Evolutionary conservation across 1,140 invertebrate species (phyloP).

Genomic region (Parasteatoda tepidariorum): DNA sequence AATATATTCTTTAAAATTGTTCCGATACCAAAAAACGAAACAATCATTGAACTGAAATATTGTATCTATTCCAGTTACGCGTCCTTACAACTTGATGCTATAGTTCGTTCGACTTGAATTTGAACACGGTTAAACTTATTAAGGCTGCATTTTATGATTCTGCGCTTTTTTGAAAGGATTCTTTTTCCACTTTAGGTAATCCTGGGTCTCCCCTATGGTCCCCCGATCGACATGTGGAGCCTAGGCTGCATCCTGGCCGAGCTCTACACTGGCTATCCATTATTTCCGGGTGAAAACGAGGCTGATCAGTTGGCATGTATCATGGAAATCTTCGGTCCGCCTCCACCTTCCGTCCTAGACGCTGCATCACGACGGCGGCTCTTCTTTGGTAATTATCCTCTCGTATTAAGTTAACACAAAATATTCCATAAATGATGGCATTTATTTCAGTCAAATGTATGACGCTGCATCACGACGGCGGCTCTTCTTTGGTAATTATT

Average conservation of each 20-base stretch:
- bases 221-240: slow-evolving; percentile 99
- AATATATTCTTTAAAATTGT: no score
- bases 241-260: slow-evolving; percentile 96
- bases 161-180: neutral
- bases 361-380: slow-evolving; percentile 83
- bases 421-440: no score
- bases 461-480: slow-evolving; percentile 82
- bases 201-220: slow-evolving; percentile 90
- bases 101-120: no score
- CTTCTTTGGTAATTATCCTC: slow-evolving; percentile 78
- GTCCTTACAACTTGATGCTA: no score
- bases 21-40: no score
- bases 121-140: no score
- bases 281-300: slow-evolving; percentile 98
- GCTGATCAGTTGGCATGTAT: slow-evolving; percentile 97
- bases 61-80: no score
- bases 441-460: no score
- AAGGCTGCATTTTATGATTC: no score
- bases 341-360: slow-evolving; percentile 84
- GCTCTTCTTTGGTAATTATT: slow-evolving; percentile 90
- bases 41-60: no score
- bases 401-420: no score
- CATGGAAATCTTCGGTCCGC: slow-evolving; percentile 94
- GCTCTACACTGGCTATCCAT: slow-evolving; percentile 94
- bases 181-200: slow-evolving; percentile 72